Base-by-base conservation (phyloP, 2,797 vertebrate genomes). In the Silurus aristotelis region DNA sequence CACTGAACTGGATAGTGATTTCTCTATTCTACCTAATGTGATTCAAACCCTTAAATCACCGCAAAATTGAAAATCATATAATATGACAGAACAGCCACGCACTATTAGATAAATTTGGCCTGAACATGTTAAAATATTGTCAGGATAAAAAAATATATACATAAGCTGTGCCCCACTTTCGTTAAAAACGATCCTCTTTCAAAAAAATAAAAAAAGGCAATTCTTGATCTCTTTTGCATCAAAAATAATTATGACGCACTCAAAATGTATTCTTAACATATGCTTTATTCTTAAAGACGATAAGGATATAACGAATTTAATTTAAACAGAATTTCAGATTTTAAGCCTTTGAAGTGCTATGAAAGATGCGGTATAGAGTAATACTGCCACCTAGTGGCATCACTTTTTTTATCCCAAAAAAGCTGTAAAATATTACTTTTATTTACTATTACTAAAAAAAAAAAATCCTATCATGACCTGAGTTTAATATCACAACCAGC, bases 361-460 rank as follows among this genome's bases (percentile, higher is more conserved):
- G 2, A 76, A 56, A 9, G 9, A 22, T 78, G 10, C 43, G 20
- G 13, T 43, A 25, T 27, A 72, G 17, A 31, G 3, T 8, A 84
- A 89, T 86, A 68, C 73, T 88, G 84, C 52, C 90, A 89, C 67
- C 89, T 89, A 87, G 78, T 90, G 88, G 77, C 56, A 76, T 2
- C 43, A n/a, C 43, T 12, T 2, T 38, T 25, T 27, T 66, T 66
- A 12, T 66, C 63, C 17, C n/a, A 66, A 12, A 2, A 13, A 71
- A 71, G 46, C 68, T 71, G 68, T 10, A 43, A 71, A 71, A 12
- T 43, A 10, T 71, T 22, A 8, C 38, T 38, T 38, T 38, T 38
- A 38, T 38, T 38, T 38, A 38, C 38, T 38, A 38, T 38, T 38
- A 38, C 38, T 31, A 3, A 31, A 31, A 31, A 3, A 3, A 31